Conservation (phyloP, 2,797 vertebrate genomes). For the Sus cebifrons region DNA sequence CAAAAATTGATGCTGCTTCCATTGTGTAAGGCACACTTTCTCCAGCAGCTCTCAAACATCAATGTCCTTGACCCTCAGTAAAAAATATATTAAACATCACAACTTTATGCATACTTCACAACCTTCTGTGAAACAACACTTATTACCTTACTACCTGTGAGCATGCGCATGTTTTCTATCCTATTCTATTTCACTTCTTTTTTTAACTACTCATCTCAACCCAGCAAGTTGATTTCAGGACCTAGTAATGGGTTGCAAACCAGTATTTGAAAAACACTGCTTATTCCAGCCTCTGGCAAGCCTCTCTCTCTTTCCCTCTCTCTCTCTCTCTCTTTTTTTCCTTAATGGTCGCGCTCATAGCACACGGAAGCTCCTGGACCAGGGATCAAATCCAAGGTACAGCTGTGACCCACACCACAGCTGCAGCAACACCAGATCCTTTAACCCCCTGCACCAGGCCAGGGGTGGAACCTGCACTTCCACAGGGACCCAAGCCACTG, state of each 20-base stretch:
- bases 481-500: no score
- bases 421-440: no score
- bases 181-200: conserved; percentile 2
- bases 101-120: not conserved
- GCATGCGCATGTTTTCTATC: not conserved
- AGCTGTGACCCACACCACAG: no score
- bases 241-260: not conserved
- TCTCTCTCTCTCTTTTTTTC: no score
- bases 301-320: not conserved
- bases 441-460: no score
- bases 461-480: no score
- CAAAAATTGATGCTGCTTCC: not conserved
- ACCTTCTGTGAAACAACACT: not conserved
- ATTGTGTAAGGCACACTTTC: not conserved
- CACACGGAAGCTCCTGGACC: no score
- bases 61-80: not conserved
- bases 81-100: not conserved
- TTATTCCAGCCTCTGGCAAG: not conserved
- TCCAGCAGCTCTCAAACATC: not conserved
- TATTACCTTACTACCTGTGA: not conserved
- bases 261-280: not conserved
- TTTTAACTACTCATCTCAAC: not conserved
- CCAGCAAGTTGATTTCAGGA: not conserved
- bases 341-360: no score
- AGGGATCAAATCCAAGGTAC: no score